Base-by-base conservation (phyloP, 2,888 invertebrate genomes). In the Drosophila infuscata region DNA sequence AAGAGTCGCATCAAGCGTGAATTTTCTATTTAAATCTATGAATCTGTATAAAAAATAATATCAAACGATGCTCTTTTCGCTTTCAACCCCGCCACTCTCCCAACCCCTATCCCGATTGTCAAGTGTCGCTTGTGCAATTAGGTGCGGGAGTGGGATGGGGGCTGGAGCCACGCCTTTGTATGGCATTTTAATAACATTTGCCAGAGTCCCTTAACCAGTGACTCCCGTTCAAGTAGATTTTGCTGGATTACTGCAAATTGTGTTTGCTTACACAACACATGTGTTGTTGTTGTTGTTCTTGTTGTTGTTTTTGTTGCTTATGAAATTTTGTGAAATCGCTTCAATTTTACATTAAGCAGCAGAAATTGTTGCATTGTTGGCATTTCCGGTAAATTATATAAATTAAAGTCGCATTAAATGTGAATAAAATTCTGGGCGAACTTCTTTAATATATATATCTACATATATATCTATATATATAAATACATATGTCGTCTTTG, bases 291-390 rank as follows among this genome's bases (percentile, higher is more conserved):
- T 33, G 1, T 20, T 20, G 8, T 33, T 52, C 4, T 5, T 49
- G 17, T n/a, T 17, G 2, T 52, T 53, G 11, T 32, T 52, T 20
- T 20, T 43, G 43, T 11, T 11, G 20, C 11, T 43, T 20, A 20
- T 48, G 25, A 65, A 32, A 53, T 66, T 58, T 43, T 62, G 51
- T 63, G 52, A 71, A 81, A 71, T 62, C 70, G 68, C 66, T 86
- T 79, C 58, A 77, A 83, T 74, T 86, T 83, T 74, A 72, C 85
- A 72, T 69, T 69, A 79, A 58, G 49, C 74, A 63, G 82, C 82
- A 79, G 48, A 72, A 78, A 70, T 48, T 35, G 9, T 32, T 73
- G 53, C 51, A 51, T 30, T 30, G 30, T 51, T 29, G 64, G 52
- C 46, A 41, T 68, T 65, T 66, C 48, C 32, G 49, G 49, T 67